Evolutionary conservation across 1,140 invertebrate genomes (phyloP).

Genomic region (Calephelis nemesis): DNA sequence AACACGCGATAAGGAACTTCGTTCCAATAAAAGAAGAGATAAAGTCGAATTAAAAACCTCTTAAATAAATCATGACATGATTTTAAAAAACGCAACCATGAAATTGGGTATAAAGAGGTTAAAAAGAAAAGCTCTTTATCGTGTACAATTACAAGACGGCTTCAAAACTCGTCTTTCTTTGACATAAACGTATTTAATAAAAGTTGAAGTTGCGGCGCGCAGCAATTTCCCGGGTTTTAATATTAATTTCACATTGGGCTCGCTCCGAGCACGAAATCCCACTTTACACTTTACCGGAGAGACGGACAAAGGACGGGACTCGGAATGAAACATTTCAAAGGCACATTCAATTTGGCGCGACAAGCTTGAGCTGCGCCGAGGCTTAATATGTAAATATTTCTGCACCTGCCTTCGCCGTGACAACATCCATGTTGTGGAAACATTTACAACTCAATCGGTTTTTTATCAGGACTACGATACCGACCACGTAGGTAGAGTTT

Average conservation of each 20-base stretch:
- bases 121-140: too few relatives aligned
- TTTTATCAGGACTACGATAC: too few relatives aligned
- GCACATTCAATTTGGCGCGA: conserved; percentile 15
- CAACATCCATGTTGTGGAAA: too few relatives aligned
- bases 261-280: conserved; percentile 10
- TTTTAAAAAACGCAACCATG: too few relatives aligned
- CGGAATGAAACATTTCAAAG: conserved; percentile 16
- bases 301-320: conserved; percentile 8
- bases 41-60: too few relatives aligned
- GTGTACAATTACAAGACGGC: too few relatives aligned
- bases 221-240: background rate
- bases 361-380: conserved; percentile 2
- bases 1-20: too few relatives aligned
- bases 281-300: conserved; percentile 22
- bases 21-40: too few relatives aligned
- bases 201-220: background rate
- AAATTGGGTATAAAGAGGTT: too few relatives aligned
- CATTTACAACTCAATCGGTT: too few relatives aligned
- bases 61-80: too few relatives aligned
- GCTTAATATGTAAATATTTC: conserved; percentile 8
- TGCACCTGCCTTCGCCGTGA: background rate
- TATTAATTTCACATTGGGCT: conserved; percentile 7
- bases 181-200: conserved; percentile 4
- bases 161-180: background rate
- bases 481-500: too few relatives aligned